Conservation (phyloP, 2,888 invertebrate species). For the Epirrhoe tristata region DNA sequence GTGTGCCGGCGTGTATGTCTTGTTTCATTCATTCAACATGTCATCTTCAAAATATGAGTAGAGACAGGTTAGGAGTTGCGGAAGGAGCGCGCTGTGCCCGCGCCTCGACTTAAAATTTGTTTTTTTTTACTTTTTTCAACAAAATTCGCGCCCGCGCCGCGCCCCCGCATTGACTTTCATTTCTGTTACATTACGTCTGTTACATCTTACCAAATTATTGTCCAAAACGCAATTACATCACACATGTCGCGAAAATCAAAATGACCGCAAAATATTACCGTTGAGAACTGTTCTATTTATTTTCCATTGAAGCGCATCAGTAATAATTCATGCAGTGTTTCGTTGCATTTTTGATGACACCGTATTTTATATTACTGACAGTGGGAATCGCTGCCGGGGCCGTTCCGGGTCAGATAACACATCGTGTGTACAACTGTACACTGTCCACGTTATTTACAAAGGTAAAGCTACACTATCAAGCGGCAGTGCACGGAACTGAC, state of each 20-base stretch:
- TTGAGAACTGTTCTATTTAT: constrained; percentile 51
- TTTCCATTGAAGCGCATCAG: constrained; percentile 51
- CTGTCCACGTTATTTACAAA: constrained; percentile 49
- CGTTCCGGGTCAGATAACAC: constrained; percentile 54
- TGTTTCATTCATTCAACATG: too few relatives aligned
- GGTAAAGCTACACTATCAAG: constrained; percentile 32
- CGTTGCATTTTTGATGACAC: constrained; percentile 66
- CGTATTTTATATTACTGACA: constrained; percentile 61
- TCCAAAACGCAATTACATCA: constrained; percentile 24
- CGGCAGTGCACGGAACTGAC: constrained; percentile 18
- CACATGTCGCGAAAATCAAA: constrained; percentile 23
- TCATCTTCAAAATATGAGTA: too few relatives aligned
- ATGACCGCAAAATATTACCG: constrained; percentile 38
- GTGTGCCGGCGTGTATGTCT: too few relatives aligned
- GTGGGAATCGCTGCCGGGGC: constrained; percentile 50
- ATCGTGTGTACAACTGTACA: constrained; percentile 33
- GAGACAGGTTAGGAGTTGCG: too few relatives aligned
- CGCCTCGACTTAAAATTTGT: too few relatives aligned
- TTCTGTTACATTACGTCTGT: too few relatives aligned
- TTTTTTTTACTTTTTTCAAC: too few relatives aligned
- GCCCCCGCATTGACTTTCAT: too few relatives aligned
- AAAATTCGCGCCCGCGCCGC: too few relatives aligned
- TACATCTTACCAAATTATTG: neutral
- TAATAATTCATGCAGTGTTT: constrained; percentile 61
- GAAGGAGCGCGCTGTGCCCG: too few relatives aligned